Conservation (phyloP, 2,888 invertebrate genomes). For the Tinea trinotella region DNA sequence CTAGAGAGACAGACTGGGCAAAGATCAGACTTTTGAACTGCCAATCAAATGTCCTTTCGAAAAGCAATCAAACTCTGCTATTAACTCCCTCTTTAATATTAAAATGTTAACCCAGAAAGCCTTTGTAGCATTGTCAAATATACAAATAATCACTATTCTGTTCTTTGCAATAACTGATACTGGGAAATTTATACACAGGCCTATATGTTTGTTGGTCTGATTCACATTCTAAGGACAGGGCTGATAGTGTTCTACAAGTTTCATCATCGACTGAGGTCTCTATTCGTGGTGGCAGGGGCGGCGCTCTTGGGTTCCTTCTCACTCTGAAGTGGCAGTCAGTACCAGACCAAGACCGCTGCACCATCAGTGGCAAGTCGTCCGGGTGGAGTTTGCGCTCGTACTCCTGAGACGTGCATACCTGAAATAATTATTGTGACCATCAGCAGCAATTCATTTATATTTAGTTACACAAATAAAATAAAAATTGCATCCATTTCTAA, state of each 20-base stretch:
- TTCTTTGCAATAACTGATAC: slow-evolving; percentile 58
- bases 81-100: no score
- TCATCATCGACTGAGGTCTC: slow-evolving; percentile 44
- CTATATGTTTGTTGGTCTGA: slow-evolving; percentile 54
- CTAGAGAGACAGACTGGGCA: neutral
- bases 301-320: slow-evolving; percentile 85
- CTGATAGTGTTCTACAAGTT: slow-evolving; percentile 52
- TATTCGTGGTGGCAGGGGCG: slow-evolving; percentile 76
- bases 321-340: slow-evolving; percentile 86
- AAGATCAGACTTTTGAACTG: no score
- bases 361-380: slow-evolving; percentile 86
- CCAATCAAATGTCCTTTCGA: no score
- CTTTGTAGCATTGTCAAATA: no score
- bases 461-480: no score
- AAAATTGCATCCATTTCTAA: no score
- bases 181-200: slow-evolving; percentile 65
- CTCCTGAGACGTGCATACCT: slow-evolving; percentile 83
- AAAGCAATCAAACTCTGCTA: no score
- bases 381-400: slow-evolving; percentile 91
- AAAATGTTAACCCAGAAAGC: no score
- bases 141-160: slow-evolving; percentile 64
- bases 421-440: no score
- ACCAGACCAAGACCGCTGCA: slow-evolving; percentile 82
- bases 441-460: no score
- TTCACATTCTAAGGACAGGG: slow-evolving; percentile 58